Percentiles rank a stretch among this genome's conserved stretches.
These are phyloP conservation scores for Parotia lawesii DNA, from an alignment of 2,113 vertebrate species.

Conservation along the genomic window DNA sequence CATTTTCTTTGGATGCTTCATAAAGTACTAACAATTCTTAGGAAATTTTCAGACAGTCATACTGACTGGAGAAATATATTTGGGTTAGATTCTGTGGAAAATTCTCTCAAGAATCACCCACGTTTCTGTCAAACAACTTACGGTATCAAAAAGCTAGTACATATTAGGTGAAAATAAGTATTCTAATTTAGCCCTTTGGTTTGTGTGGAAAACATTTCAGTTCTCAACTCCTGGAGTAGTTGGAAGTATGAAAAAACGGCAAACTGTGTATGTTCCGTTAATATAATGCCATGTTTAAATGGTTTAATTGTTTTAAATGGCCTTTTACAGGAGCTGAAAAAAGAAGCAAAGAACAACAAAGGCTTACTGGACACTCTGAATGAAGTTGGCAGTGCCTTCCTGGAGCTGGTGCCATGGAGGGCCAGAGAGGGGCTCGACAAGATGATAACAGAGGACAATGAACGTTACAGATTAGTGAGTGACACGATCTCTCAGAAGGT, in stretches of 20 bases:
- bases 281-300: background rate
- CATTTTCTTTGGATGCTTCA: background rate
- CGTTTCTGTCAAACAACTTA: background rate
- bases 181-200: background rate
- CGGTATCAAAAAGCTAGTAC: background rate
- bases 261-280: background rate
- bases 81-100: background rate
- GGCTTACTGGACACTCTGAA: conserved; percentile 85
- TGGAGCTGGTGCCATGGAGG: conserved; percentile 94
- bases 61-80: background rate
- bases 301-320: background rate
- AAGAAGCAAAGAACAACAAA: conserved; percentile 83
- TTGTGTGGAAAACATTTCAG: background rate
- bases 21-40: background rate
- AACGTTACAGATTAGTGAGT: conserved; percentile 81
- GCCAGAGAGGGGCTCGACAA: conserved; percentile 90
- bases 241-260: background rate
- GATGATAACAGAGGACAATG: conserved; percentile 86
- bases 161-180: background rate
- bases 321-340: conserved; percentile 80
- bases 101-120: background rate
- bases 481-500: conserved; percentile 84
- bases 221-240: background rate
- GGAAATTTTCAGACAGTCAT: background rate
- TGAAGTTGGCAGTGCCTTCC: conserved; percentile 85